phyloP scores from a whole-genome alignment of 2,888 invertebrate species.

The Troides oblongomaculatus region DNA sequence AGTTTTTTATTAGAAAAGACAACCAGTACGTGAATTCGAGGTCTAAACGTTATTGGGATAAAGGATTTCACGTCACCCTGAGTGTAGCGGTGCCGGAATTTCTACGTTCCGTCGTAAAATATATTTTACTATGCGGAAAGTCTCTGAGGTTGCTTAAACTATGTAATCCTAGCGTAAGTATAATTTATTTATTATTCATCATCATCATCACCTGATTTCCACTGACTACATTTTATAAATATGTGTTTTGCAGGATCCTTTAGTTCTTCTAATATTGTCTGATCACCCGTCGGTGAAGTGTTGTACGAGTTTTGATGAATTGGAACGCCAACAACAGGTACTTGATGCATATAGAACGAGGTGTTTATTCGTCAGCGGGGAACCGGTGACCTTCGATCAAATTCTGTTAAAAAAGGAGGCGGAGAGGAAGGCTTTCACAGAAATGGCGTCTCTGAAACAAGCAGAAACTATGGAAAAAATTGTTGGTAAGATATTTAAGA shows the following conservation, averaged over 20 bases:
- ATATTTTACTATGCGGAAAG: constrained; percentile 87
- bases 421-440: constrained; percentile 70
- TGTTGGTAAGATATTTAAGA: constrained; percentile 48
- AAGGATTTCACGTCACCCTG: constrained; percentile 77
- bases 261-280: constrained; percentile 74
- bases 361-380: constrained; percentile 75
- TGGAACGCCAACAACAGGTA: constrained; percentile 71
- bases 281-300: constrained; percentile 78
- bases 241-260: constrained; percentile 63
- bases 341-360: constrained; percentile 74
- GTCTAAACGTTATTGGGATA: constrained; percentile 84
- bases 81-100: constrained; percentile 84
- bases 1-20: constrained; percentile 90
- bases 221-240: neutral
- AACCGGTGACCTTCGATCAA: constrained; percentile 71
- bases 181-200: neutral
- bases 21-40: constrained; percentile 82
- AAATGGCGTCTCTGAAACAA: constrained; percentile 74
- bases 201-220: neutral
- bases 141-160: constrained; percentile 85
- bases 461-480: constrained; percentile 75
- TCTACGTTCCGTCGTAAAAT: constrained; percentile 80
- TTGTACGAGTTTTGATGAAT: constrained; percentile 72
- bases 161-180: constrained; percentile 84
- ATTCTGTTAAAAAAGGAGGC: constrained; percentile 71